Evolutionary conservation across 2,113 vertebrate genomes (phyloP).

Genomic region (Sprattus sprattus): DNA sequence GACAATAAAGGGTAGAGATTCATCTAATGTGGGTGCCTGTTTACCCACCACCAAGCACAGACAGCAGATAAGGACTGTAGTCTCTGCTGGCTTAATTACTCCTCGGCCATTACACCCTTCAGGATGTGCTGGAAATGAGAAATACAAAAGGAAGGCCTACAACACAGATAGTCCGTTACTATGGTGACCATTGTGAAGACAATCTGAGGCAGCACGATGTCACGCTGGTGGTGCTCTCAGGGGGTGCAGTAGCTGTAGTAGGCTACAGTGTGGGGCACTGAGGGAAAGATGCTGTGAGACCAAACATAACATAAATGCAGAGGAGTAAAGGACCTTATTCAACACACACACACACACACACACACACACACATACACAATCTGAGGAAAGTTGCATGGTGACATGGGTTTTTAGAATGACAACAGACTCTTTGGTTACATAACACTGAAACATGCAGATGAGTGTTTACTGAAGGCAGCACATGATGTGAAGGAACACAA

Average conservation of each 20-base stretch:
- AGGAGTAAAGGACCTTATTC: not conserved
- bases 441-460: not conserved
- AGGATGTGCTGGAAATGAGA: slow-evolving; percentile 23
- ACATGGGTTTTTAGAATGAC: not conserved
- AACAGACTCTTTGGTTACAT: not conserved
- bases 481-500: not conserved
- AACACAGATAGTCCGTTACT: slow-evolving; percentile 29
- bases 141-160: slow-evolving; percentile 31
- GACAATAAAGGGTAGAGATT: not conserved
- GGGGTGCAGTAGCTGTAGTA: not conserved
- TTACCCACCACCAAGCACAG: slow-evolving; percentile 17
- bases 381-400: not conserved
- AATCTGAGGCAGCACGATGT: not conserved
- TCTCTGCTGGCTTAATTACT: slow-evolving; percentile 19
- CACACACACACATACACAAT: not conserved
- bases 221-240: not conserved
- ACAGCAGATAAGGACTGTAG: slow-evolving; percentile 30
- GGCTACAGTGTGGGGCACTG: not conserved
- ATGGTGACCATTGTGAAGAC: slow-evolving; percentile 33
- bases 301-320: not conserved
- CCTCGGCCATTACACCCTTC: slow-evolving; percentile 14
- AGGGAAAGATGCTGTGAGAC: not conserved
- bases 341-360: not conserved
- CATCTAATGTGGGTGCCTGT: slow-evolving; percentile 13
- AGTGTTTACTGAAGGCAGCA: not conserved